Base-by-base conservation (phyloP, 2,888 invertebrate species). In the Lapara coniferarum region DNA sequence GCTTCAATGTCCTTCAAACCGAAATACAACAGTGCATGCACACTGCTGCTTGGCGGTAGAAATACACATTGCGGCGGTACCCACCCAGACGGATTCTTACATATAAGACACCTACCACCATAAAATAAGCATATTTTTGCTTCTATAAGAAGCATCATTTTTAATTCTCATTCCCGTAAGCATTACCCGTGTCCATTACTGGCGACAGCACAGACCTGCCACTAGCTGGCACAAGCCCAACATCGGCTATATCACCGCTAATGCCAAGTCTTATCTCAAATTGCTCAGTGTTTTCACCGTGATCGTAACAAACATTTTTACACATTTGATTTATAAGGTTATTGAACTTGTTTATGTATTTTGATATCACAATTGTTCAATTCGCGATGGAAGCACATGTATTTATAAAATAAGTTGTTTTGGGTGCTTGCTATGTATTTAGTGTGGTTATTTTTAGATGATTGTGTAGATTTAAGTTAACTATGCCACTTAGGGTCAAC, bases 201-300 rank as follows among this genome's bases (percentile, higher is more conserved):
- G 63, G 63, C 16, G 19, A 49, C 63, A 59, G 16, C 46, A 19
- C 63, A 13, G 13, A 13, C 46, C 46, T 46, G 44, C 46, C 59
- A 12, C 59, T n/a, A 16, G 19, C 55, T 55, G 55, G 55, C 55
- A 55, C 55, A 3, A 12, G 49, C 13, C 63, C 63, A 63, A 63
- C 63, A 49, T 1, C 16, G 19, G 19, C 10, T 13, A 19, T 30
- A 63, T 63, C 46, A 63, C 63, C 63, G 63, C 46, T 63, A 63
- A 63, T 63, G 46, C 46, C 63, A 46, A 63, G 46, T 49, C 63
- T 63, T 63, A 63, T 63, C 63, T 63, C 63, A 63, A 63, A 63
- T 49, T 46, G 49, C 46, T n/a, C 59, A 46, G 46, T 63, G 49
- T 63, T 44, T 59, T 63, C 49, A 63, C 19, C 49, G 46, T 63